These are phyloP conservation scores for Peromyscus maniculatus DNA, from an alignment of 2,113 vertebrate genomes.

Conservation along the genomic window DNA sequence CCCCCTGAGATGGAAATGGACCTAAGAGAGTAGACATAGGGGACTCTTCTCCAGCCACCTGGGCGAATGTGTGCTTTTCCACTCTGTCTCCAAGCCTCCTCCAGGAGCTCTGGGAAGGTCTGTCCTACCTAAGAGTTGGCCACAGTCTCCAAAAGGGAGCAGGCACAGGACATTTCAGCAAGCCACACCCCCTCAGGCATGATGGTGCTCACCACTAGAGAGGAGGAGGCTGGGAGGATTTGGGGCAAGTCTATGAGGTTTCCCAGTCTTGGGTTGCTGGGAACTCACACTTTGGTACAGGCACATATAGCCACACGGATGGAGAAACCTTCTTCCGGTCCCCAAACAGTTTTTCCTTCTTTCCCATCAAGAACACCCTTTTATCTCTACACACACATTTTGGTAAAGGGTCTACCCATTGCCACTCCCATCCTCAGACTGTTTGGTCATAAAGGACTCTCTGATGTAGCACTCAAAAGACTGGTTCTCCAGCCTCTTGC, in stretches of 20 bases:
- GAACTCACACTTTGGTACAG: not conserved
- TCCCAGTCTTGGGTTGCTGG: not conserved
- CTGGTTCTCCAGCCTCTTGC: not conserved
- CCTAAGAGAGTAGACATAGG: not conserved
- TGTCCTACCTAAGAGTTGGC: not conserved
- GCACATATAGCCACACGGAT: not conserved
- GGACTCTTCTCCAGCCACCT: not conserved
- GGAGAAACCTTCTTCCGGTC: fast-evolving
- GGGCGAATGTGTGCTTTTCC: fast-evolving
- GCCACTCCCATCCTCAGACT: not conserved
- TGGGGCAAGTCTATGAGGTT: fast-evolving
- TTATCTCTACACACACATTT: fast-evolving
- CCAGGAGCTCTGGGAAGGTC: not conserved
- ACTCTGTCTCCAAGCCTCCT: too few species aligned
- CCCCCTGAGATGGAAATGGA: not conserved
- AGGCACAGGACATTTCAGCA: not conserved
- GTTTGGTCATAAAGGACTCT: not conserved
- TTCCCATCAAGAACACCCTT: fast-evolving
- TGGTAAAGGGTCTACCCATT: not conserved
- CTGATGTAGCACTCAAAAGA: fast-evolving
- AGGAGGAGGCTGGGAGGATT: not conserved
- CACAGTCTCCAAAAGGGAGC: not conserved
- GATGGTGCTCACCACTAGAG: not conserved
- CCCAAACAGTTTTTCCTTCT: not conserved
- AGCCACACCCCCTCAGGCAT: not conserved